Evolutionary conservation across 2,888 invertebrate genomes (phyloP).

Genomic region (Drosophila ochracea): DNA sequence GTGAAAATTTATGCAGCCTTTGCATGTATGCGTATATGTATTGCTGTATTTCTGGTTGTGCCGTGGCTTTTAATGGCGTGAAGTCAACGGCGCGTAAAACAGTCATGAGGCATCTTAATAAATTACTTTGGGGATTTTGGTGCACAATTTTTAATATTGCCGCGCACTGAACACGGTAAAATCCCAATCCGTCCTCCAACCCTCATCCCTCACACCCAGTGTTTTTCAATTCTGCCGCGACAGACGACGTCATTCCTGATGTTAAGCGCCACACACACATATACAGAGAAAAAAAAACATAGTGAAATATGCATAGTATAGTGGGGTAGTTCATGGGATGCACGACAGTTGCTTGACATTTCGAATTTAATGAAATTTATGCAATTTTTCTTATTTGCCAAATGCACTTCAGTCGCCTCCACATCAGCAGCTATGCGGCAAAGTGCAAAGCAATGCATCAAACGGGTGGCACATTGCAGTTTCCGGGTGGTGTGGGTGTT

Average conservation of each 20-base stretch:
- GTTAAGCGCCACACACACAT: conserved; percentile 32
- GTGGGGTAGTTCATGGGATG: conserved; percentile 35
- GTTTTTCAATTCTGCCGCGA: conserved; percentile 25
- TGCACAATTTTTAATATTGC: conserved; percentile 81
- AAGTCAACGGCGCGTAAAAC: conserved; percentile 84
- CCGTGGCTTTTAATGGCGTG: conserved; percentile 81
- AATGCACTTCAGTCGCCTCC: conserved; percentile 67
- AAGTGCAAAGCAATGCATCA: conserved; percentile 74
- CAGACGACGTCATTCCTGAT: conserved; percentile 54
- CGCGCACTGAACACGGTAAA: conserved; percentile 48
- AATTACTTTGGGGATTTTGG: conserved; percentile 85
- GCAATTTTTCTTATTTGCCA: conserved; percentile 80
- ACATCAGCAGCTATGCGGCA: conserved; percentile 61
- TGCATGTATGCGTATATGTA: conserved; percentile 49
- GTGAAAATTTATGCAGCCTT: conserved; percentile 67
- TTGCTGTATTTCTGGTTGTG: conserved; percentile 50
- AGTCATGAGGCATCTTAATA: conserved; percentile 84
- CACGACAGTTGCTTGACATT: conserved; percentile 76
- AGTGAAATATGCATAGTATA: conserved; percentile 28
- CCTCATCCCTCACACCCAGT: conserved; percentile 12
- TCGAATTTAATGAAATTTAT: conserved; percentile 82
- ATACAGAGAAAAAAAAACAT: conserved; percentile 2
- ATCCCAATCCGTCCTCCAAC: background rate
- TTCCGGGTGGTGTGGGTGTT: conserved; percentile 22
- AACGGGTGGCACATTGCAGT: conserved; percentile 54